phyloP scores from a whole-genome alignment of 1,140 invertebrate genomes.

The Saxidomus purpurata region DNA sequence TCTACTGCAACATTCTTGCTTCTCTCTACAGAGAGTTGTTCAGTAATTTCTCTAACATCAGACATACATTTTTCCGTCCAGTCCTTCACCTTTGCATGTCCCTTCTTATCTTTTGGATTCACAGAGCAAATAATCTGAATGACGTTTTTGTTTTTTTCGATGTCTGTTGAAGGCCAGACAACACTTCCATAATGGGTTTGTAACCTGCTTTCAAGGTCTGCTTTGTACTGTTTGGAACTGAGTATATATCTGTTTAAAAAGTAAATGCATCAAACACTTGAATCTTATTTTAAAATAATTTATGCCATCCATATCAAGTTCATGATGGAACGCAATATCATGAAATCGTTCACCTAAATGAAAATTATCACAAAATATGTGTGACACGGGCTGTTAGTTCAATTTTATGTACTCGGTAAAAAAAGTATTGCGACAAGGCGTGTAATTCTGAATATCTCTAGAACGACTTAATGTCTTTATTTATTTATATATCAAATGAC shows the following conservation, averaged over 20 bases:
- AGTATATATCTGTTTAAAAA: not conserved
- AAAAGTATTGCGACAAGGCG: too few species aligned
- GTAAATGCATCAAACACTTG: too few species aligned
- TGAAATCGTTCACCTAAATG: too few species aligned
- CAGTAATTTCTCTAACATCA: not conserved
- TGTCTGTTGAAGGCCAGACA: not conserved
- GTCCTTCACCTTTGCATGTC: not conserved
- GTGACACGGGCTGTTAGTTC: too few species aligned
- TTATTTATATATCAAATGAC: too few species aligned
- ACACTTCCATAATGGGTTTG: not conserved
- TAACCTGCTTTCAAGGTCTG: not conserved
- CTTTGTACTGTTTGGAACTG: not conserved
- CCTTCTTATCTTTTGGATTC: constrained; percentile 8
- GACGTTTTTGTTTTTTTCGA: not conserved
- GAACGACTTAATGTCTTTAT: too few species aligned
- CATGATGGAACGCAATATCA: too few species aligned
- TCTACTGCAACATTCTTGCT: constrained; percentile 10
- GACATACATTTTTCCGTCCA: constrained; percentile 15
- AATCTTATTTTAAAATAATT: too few species aligned
- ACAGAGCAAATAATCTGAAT: constrained; percentile 9
- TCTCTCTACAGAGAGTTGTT: constrained; percentile 1
- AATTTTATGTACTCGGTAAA: too few species aligned
- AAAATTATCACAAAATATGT: too few species aligned
- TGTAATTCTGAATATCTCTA: too few species aligned
- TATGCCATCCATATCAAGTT: too few species aligned